Base-by-base conservation (phyloP, 2,113 vertebrate species). In the Syrmaticus mikado region DNA sequence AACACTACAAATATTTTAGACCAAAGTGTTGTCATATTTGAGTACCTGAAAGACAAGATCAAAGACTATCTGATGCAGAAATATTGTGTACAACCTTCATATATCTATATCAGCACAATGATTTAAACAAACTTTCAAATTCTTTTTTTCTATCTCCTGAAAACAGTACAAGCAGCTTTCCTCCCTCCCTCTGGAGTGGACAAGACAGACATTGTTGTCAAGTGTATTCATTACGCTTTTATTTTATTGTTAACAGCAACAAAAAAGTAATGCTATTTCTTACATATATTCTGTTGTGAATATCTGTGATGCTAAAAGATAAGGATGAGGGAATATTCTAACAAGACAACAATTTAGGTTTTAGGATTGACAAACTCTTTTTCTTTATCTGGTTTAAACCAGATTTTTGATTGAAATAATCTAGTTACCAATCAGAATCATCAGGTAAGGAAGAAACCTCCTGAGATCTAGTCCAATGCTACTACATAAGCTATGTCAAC, bases 401-500 rank as follows among this genome's bases (percentile, higher is more conserved):
- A 16, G 14, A 53, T n/a, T 38, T 75, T 13, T 1, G 21, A 46
- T 15, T 73, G 34, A 65, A 65, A 61, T 30, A 13, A 22, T 3
- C 1, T 57, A 75, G 70, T 60, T 75, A 55, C 11, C n/a, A 71
- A 66, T n/a, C 14, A 77, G 64, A 55, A 57, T 34, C 34, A 1
- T 60, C 65, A 40, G 77, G 20, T 45, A 55, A 65, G 0, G 4
- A 83, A 45, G 16, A 28, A 70, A 27, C 40, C 2, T 52, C 11
- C 50, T 64, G 34, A 82, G 6, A 74, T 55, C 11, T 40, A 60
- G 7, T 50, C 12, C 10, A 72, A 48, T 1, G 5, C 28, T 2
- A n/a, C 5, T 71, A 18, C 16, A 66, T 18, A 46, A 22, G 3
- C 4, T 0, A 2, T 1, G 28, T 71, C 52, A 46, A 8, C 62